Evolutionary conservation across 2,797 vertebrate genomes (phyloP).

Genomic region (Cuniculus paca): DNA sequence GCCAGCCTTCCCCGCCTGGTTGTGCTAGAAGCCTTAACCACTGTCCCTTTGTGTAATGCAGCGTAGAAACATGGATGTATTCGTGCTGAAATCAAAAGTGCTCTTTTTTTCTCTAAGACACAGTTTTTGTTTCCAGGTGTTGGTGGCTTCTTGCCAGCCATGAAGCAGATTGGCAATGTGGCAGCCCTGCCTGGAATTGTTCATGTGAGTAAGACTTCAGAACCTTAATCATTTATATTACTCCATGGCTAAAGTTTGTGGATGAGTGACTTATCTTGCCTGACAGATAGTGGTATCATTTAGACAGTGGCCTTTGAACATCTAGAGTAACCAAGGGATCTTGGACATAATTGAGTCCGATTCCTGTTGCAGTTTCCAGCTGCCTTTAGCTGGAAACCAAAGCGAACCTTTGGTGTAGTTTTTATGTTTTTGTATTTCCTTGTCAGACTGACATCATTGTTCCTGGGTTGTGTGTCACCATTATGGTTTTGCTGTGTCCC

Average conservation of each 20-base stretch:
- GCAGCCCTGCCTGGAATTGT: conserved; percentile 98
- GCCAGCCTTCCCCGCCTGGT: fast-evolving
- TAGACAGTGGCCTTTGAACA: conserved; percentile 1
- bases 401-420: background rate
- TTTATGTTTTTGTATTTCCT: conserved; percentile 7
- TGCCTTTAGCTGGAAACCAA: conserved; percentile 1
- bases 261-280: background rate
- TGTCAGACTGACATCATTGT: background rate
- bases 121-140: conserved; percentile 88
- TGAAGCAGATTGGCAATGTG: conserved; percentile 99
- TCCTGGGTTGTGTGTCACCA: background rate
- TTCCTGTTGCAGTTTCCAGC: background rate
- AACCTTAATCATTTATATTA: background rate
- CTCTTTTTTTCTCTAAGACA: background rate
- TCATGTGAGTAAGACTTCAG: conserved; percentile 91
- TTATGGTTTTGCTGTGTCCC: background rate
- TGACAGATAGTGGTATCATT: background rate
- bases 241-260: background rate
- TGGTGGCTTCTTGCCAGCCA: conserved; percentile 97
- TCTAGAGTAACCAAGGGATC: background rate
- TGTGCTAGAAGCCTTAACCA: background rate
- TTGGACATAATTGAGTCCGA: background rate
- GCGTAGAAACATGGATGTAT: background rate
- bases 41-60: background rate
- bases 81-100: background rate